Conservation (phyloP, 1,140 invertebrate genomes). For the Brachionus plicatilis region DNA sequence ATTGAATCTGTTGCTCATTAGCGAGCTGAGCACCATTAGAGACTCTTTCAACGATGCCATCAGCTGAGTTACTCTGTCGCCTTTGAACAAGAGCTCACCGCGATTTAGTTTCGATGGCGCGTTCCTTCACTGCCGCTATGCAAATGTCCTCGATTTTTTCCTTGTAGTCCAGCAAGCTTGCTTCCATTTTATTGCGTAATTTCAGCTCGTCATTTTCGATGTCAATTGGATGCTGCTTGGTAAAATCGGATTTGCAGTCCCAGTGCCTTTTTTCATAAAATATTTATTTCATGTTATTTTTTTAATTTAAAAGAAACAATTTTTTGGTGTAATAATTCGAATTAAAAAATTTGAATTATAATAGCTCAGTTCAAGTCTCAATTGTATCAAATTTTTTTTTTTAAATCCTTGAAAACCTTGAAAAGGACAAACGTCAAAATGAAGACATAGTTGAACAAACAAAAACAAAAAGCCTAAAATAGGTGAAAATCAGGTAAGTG, state of each 20-base stretch:
- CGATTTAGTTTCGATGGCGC: conserved; percentile 93
- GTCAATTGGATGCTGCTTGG: conserved; percentile 75
- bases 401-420: too few species aligned
- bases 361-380: too few species aligned
- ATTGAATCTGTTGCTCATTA: conserved; percentile 88
- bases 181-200: conserved; percentile 87
- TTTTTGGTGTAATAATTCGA: too few species aligned
- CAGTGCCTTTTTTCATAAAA: conserved; percentile 89
- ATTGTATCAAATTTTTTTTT: too few species aligned
- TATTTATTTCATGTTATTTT: too few species aligned
- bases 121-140: conserved; percentile 94
- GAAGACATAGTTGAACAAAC: too few species aligned
- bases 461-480: too few species aligned
- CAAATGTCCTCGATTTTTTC: conserved; percentile 98
- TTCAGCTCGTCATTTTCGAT: conserved; percentile 86
- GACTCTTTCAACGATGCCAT: conserved; percentile 89
- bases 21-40: conserved; percentile 84
- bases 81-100: conserved; percentile 80
- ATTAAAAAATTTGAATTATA: too few species aligned
- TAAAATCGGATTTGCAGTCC: conserved; percentile 89
- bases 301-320: too few species aligned
- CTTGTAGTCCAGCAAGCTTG: conserved; percentile 80
- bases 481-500: too few species aligned
- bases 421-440: too few species aligned
- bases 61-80: conserved; percentile 88